Base-by-base conservation (phyloP, 1,140 invertebrate genomes). In the Ridgeia piscesae region DNA sequence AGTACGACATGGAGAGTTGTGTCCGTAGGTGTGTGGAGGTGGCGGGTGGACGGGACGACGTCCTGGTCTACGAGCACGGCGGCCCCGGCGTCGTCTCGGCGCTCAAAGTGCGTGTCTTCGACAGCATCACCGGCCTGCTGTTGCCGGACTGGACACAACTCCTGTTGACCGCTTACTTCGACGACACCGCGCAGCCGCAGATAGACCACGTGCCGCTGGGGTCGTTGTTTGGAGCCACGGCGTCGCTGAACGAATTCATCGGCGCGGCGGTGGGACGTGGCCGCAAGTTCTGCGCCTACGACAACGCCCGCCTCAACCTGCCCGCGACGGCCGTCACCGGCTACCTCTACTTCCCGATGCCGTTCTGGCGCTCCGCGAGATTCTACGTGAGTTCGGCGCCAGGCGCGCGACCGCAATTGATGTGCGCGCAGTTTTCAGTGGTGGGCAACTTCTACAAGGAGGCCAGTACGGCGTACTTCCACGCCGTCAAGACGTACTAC, bases 291-390 rank as follows among this genome's bases (percentile, higher is more conserved):
- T 93, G 93, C 77, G 33, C 33, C 35, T 92, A 92, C 88, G 14
- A 35, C 0, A 89, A 92, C 35, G 35, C 42, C 33, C 34, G 33
- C 6, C 31, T 35, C 21, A 21, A 77, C 21, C 48, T 93, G 21
- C 58, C 89, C 77, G 35, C 58, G 6, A 58, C 34, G 34, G 89
- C 34, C 33, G 27, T 91, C 35, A 92, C 92, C n/a, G 93, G 93
- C 34, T 93, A 93, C 58, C 88, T 93, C 34, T 92, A 91, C 91
- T 88, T 92, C 14, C 93, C 93, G 33, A 93, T 93, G 92, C 93
- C 93, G 14, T 93, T 77, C 89, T 93, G 93, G 93, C 33, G 92
- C 4, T 35, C 58, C 27, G 90, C 90, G n/a, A 77, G 27, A 77
- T 77, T 77, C 58, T 77, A 77, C 58, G 58, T 77, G 58, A 77